Evolutionary conservation across 2,113 vertebrate species (phyloP).

Genomic region (Larimichthys polyactis): DNA sequence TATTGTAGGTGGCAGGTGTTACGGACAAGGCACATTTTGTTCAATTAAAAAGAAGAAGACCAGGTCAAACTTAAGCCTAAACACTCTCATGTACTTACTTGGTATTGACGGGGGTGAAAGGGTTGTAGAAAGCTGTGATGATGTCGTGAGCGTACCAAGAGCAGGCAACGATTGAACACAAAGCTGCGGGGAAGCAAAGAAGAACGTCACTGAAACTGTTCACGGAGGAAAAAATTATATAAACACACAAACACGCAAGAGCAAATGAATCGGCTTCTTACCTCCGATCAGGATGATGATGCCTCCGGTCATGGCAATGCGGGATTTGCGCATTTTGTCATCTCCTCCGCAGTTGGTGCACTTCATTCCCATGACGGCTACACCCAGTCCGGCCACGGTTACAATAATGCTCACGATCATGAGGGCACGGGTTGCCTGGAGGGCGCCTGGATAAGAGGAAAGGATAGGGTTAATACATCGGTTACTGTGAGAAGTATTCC

Average conservation of each 20-base stretch:
- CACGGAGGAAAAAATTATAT: no score
- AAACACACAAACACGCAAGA: background rate
- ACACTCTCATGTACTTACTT: conserved; percentile 83
- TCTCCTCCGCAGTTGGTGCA: conserved; percentile 91
- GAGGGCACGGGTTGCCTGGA: conserved; percentile 91
- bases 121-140: conserved; percentile 88
- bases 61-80: background rate
- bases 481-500: background rate
- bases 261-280: conserved; percentile 56
- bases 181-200: conserved; percentile 74
- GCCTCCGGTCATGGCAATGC: conserved; percentile 89
- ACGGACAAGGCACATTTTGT: background rate
- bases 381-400: conserved; percentile 79
- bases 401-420: conserved; percentile 89
- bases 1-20: background rate
- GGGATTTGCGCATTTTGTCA: conserved; percentile 87
- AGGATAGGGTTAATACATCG: conserved; percentile 22
- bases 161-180: conserved; percentile 86
- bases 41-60: background rate
- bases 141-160: conserved; percentile 89
- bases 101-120: conserved; percentile 84
- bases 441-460: conserved; percentile 75
- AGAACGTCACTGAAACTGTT: background rate
- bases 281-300: conserved; percentile 87
- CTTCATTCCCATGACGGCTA: conserved; percentile 91